phyloP scores from a whole-genome alignment of 2,113 vertebrate genomes.

The Prunella himalayana region DNA sequence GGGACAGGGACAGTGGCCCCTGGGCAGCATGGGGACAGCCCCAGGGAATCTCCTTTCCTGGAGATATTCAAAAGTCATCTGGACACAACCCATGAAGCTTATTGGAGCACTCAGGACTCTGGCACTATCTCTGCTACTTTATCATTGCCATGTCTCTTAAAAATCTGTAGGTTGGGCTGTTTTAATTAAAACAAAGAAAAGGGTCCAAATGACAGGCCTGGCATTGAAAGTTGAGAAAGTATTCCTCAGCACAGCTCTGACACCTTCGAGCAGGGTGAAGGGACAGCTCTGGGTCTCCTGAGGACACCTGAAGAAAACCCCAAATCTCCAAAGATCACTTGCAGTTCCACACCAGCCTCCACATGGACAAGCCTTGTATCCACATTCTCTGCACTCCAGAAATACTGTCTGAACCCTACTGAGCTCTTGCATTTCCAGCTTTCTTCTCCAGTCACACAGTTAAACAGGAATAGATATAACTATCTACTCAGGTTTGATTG shows the following conservation, averaged over 20 bases:
- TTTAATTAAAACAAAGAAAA: neutral
- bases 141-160: fast-evolving
- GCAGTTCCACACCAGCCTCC: neutral
- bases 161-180: neutral
- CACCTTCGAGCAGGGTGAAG: fast-evolving
- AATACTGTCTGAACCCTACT: neutral
- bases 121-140: neutral
- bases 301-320: neutral
- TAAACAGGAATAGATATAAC: neutral
- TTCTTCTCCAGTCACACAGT: neutral
- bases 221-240: neutral
- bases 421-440: neutral
- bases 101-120: neutral
- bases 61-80: neutral
- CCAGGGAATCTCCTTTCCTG: neutral
- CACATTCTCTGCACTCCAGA: neutral
- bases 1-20: neutral
- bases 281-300: neutral
- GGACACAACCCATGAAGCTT: neutral
- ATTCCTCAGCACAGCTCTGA: neutral
- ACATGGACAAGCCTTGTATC: neutral
- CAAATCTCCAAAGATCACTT: neutral
- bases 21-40: neutral
- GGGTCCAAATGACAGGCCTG: neutral
- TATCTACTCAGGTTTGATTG: neutral